Evolutionary conservation across 2,888 invertebrate species (phyloP), one percentile per base, ranked within the genome.

Genomic region (Phasia obesa): DNA sequence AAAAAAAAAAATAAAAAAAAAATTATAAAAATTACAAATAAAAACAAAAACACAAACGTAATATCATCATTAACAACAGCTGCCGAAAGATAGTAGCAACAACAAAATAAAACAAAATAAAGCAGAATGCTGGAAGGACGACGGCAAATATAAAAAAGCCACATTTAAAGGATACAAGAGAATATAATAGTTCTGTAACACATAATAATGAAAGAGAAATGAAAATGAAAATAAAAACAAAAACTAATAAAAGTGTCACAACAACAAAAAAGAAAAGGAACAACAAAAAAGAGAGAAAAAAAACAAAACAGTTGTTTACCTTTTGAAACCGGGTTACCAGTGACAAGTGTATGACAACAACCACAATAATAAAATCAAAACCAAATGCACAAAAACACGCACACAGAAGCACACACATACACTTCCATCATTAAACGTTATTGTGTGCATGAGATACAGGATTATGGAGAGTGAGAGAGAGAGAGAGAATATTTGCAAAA

Each of bases 251-350:
- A 44, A 53, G 44, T 35, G 42, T 62, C n/a, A n/a, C n/a, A n/a
- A n/a, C n/a, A n/a, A 2, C 38, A 65, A 21, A 17, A 55, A 25
- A 44, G 44, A 62, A 74, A 55, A 4, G 1, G 17, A 47, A 57
- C 38, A 57, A 42, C 4, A 7, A 23, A 23, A 31, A 19, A 65
- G 11, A 70, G 51, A 49, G 65, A 44, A 44, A 62, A 65, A 59
- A 5, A 76, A 44, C n/a, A n/a, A n/a, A n/a, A n/a, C n/a, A n/a
- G n/a, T 76, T 83, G 83, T 83, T 83, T 83, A 83, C 83, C 76
- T 83, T 83, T 67, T 44, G 71, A 83, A 83, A 83, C 83, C 83
- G 83, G 83, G 83, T 83, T 83, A 83, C 55, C 75, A 83, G 83
- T 79, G 79, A 67, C 79, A 83, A 83, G 71, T 79, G 75, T 71